Conservation (phyloP, 2,797 vertebrate species). For the Glossophaga mutica region DNA sequence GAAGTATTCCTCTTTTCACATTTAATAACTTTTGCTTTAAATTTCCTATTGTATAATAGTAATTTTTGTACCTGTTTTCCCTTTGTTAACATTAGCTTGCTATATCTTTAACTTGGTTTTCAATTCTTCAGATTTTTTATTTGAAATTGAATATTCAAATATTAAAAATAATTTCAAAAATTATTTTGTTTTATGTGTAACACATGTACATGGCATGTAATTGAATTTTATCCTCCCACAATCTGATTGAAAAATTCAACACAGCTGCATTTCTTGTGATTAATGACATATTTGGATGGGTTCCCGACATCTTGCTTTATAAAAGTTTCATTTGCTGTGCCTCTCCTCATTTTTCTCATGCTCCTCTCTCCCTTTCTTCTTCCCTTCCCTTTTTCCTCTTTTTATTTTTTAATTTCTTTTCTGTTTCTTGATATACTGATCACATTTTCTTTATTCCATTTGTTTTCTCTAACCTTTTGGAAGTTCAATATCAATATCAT, state of each 20-base stretch:
- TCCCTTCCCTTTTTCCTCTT: neutral
- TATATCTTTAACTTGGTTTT: conserved; percentile 7
- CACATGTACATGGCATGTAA: neutral
- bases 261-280: neutral
- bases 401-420: neutral
- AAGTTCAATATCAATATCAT: neutral
- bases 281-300: neutral
- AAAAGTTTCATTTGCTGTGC: neutral
- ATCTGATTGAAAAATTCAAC: neutral
- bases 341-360: neutral
- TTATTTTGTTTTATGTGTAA: neutral
- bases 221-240: neutral
- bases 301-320: neutral
- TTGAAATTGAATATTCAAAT: neutral
- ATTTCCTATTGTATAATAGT: neutral
- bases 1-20: neutral
- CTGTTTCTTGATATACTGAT: neutral
- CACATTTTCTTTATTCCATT: neutral
- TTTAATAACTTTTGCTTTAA: neutral
- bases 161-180: neutral
- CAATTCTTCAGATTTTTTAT: neutral
- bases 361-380: neutral
- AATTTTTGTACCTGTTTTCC: neutral
- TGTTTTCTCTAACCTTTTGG: neutral
- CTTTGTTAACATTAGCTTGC: neutral